phyloP scores from a whole-genome alignment of 2,113 vertebrate genomes.

The Proterorhinus semilunaris region DNA sequence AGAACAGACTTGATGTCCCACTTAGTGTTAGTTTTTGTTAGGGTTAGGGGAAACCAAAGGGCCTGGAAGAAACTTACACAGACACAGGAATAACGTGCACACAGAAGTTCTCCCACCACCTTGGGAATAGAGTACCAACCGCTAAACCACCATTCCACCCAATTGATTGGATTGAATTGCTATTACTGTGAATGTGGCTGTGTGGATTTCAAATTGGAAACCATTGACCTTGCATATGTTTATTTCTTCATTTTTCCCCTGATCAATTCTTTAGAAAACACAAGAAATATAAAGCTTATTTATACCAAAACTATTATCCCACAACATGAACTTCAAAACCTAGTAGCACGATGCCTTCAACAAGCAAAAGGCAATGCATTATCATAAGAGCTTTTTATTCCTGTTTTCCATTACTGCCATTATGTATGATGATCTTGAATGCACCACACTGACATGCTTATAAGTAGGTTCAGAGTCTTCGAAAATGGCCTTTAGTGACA shows the following conservation, averaged over 20 bases:
- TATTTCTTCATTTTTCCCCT: neutral
- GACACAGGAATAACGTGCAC: too few relatives aligned
- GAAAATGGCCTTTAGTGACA: conserved; percentile 6
- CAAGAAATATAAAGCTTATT: conserved; percentile 15
- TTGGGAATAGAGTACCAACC: too few relatives aligned
- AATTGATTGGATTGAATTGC: too few relatives aligned
- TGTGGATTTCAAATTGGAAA: too few relatives aligned
- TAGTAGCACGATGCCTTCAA: neutral
- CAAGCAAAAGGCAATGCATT: conserved; percentile 5
- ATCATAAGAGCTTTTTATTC: conserved; percentile 8
- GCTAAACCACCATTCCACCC: too few relatives aligned
- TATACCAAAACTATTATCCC: conserved; percentile 29
- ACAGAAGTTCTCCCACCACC: too few relatives aligned
- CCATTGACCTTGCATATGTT: too few relatives aligned
- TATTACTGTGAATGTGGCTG: too few relatives aligned
- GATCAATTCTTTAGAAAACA: neutral
- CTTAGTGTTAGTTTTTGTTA: too few relatives aligned
- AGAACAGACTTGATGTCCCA: too few relatives aligned
- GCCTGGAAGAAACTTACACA: too few relatives aligned
- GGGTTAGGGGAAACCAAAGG: too few relatives aligned
- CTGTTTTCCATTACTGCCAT: conserved; percentile 12
- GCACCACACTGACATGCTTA: neutral
- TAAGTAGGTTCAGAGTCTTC: conserved; percentile 18
- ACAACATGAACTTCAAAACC: conserved; percentile 4
- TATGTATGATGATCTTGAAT: conserved; percentile 10